phyloP scores from a whole-genome alignment of 92 coral and sea anemone genomes.

The Parazoanthus darwini region DNA sequence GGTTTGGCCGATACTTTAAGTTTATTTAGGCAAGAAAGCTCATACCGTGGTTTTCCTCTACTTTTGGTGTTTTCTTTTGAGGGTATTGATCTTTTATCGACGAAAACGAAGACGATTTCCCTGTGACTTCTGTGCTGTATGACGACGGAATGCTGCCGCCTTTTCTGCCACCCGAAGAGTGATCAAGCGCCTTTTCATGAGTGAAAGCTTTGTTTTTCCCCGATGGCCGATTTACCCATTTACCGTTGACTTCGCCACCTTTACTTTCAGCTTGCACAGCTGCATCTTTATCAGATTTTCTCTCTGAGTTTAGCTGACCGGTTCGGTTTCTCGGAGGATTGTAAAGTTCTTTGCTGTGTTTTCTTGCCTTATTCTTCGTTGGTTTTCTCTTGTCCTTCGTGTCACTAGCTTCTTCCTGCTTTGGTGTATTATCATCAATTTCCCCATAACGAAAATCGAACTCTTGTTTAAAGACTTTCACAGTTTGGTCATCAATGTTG shows the following conservation, averaged over 20 bases:
- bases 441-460: conserved; percentile 51
- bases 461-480: conserved; percentile 51
- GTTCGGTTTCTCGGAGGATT: neutral
- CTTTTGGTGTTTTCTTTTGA: no score
- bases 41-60: neutral
- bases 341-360: neutral
- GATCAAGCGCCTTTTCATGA: neutral
- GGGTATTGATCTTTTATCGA: neutral
- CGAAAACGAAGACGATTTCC: neutral
- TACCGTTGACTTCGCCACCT: neutral
- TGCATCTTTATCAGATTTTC: neutral
- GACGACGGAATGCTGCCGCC: neutral
- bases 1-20: neutral
- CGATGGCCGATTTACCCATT: neutral
- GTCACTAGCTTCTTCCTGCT: neutral
- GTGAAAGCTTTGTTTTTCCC: neutral
- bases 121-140: neutral
- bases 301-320: neutral
- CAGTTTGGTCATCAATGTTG: conserved; percentile 38
- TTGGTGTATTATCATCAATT: neutral
- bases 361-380: neutral
- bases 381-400: neutral
- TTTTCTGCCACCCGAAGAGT: neutral
- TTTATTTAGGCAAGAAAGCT: neutral
- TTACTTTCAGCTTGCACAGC: neutral